Percentiles rank a stretch among this genome's conserved stretches.
phyloP scores from a whole-genome alignment of 2,113 vertebrate species.

The Gnathonemus echidnorhynchus region DNA sequence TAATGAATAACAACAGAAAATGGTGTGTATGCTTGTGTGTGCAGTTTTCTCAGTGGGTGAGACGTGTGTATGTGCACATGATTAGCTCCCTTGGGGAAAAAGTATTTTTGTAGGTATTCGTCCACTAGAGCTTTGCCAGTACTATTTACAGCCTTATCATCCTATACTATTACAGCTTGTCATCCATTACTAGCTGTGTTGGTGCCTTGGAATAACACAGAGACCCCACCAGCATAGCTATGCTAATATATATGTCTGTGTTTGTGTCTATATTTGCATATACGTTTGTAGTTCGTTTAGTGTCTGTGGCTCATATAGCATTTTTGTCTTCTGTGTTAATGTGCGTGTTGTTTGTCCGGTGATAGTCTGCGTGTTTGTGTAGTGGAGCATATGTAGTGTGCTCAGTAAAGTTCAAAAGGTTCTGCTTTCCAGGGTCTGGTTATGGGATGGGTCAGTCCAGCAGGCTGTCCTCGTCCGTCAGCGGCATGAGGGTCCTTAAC shows the following conservation, averaged over 20 bases:
- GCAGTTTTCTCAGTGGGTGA: background rate
- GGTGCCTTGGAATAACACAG: background rate
- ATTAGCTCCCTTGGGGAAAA: background rate
- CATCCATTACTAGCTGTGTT: background rate
- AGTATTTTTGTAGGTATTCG: background rate
- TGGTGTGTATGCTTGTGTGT: background rate
- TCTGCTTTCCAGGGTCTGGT: conserved; percentile 42
- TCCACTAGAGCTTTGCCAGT: background rate
- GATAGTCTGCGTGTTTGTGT: background rate
- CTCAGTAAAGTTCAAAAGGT: background rate
- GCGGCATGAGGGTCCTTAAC: conserved; percentile 87
- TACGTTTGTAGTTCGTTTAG: background rate
- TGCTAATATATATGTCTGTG: background rate
- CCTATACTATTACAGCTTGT: background rate
- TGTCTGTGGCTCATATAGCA: background rate
- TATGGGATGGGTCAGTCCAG: conserved; percentile 75
- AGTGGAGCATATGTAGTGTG: background rate
- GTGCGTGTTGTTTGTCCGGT: background rate
- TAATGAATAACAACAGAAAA: background rate
- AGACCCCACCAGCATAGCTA: background rate
- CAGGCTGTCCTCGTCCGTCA: conserved; percentile 81
- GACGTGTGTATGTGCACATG: background rate
- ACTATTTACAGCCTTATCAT: background rate
- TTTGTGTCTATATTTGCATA: background rate
- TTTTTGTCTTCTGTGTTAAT: background rate